Evolutionary conservation across 2,888 invertebrate genomes (phyloP).

Genomic region (Hoplodrina blanda): DNA sequence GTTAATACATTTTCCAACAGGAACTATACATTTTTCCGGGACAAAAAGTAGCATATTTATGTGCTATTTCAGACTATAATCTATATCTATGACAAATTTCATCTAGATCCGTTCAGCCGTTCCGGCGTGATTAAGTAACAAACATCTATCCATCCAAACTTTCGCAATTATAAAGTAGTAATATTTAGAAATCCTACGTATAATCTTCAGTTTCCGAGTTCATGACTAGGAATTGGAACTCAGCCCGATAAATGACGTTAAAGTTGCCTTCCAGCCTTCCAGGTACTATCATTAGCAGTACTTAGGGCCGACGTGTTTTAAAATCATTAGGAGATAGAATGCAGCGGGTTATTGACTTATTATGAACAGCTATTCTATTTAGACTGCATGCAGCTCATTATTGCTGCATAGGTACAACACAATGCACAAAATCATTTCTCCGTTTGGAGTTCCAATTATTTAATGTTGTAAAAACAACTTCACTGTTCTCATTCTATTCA

Average conservation of each 20-base stretch:
- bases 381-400: constrained; percentile 17
- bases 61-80: no score
- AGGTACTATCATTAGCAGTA: not conserved
- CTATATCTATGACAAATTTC: no score
- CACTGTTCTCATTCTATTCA: constrained; percentile 13
- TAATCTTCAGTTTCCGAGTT: not conserved
- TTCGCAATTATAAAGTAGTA: no score
- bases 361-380: constrained; percentile 37
- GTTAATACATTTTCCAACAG: no score
- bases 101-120: no score
- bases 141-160: no score
- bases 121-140: no score
- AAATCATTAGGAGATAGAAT: constrained; percentile 13
- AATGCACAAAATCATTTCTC: constrained; percentile 22
- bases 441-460: constrained; percentile 12
- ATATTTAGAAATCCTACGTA: not conserved
- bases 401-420: constrained; percentile 17
- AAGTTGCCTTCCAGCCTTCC: not conserved
- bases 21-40: no score
- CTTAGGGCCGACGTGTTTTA: not conserved
- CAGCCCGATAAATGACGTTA: not conserved
- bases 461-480: constrained; percentile 2
- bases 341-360: constrained; percentile 27
- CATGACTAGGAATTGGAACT: constrained; percentile 5
- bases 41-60: no score